Evolutionary conservation across 1,140 invertebrate species (phyloP).

Genomic region (Melitaea cinxia): DNA sequence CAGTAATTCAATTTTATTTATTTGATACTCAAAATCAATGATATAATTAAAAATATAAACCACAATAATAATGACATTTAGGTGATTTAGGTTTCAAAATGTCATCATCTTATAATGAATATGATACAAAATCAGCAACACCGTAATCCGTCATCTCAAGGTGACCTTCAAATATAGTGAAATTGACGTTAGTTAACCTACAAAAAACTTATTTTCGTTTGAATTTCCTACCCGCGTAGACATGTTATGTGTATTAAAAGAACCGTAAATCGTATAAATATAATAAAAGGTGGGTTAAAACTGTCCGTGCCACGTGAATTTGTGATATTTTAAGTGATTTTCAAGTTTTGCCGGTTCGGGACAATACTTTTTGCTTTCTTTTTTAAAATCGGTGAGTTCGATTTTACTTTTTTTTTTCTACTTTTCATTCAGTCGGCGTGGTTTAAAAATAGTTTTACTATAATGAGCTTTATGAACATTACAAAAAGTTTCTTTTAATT

Average conservation of each 20-base stretch:
- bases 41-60: too few relatives aligned
- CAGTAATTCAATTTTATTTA: too few relatives aligned
- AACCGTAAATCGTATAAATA: conserved; percentile 48
- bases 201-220: conserved; percentile 65
- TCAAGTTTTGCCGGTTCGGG: conserved; percentile 35
- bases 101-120: not conserved
- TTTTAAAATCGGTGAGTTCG: conserved; percentile 58
- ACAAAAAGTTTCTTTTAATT: conserved; percentile 1
- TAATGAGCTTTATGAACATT: conserved; percentile 22
- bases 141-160: conserved; percentile 55
- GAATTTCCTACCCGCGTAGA: conserved; percentile 73
- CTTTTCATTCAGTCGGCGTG: conserved; percentile 48
- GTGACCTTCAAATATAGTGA: conserved; percentile 65
- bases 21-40: too few relatives aligned
- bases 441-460: conserved; percentile 60
- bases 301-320: conserved; percentile 49
- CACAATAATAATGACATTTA: too few relatives aligned
- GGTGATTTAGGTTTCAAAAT: too few relatives aligned
- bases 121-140: not conserved
- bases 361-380: conserved; percentile 30
- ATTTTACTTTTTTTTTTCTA: conserved; percentile 48
- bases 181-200: conserved; percentile 70
- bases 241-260: conserved; percentile 56
- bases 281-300: conserved; percentile 43
- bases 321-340: conserved; percentile 65